Evolutionary conservation across 2,113 vertebrate genomes (phyloP).

Genomic region (Oncorhynchus masou): DNA sequence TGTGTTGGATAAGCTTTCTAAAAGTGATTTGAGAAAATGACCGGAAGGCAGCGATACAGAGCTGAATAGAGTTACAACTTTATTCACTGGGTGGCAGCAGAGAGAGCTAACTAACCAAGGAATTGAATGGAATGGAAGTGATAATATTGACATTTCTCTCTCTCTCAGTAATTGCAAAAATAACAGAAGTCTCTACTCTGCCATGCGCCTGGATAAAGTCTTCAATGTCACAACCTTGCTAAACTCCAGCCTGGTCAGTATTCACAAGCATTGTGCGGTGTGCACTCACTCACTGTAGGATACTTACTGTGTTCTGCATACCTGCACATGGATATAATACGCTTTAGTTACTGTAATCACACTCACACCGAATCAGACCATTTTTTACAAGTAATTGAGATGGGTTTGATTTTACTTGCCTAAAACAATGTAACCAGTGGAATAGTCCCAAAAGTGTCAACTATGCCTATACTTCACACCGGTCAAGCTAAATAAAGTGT

Average conservation of each 20-base stretch:
- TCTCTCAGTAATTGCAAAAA: slow-evolving; percentile 86
- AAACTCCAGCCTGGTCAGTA: slow-evolving; percentile 80
- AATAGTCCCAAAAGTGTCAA: too few relatives aligned
- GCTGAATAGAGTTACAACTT: background rate
- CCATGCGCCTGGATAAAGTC: slow-evolving; percentile 82
- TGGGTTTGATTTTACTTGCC: too few relatives aligned
- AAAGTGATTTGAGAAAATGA: background rate
- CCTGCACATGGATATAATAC: background rate
- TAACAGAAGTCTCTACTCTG: slow-evolving; percentile 86
- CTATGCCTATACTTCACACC: too few relatives aligned
- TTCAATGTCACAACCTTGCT: slow-evolving; percentile 84
- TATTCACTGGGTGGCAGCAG: slow-evolving; percentile 66
- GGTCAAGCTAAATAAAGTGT: too few relatives aligned
- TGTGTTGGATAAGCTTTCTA: too few relatives aligned
- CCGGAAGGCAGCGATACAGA: too few relatives aligned
- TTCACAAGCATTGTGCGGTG: background rate
- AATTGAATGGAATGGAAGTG: background rate
- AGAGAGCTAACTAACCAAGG: background rate
- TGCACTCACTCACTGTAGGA: background rate
- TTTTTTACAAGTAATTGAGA: too few relatives aligned
- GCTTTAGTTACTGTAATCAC: background rate
- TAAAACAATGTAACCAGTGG: too few relatives aligned
- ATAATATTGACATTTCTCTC: background rate
- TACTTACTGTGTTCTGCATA: background rate
- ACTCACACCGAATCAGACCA: background rate